Conservation (phyloP, 1,140 invertebrate genomes). For the Bathynomus jamesi region DNA sequence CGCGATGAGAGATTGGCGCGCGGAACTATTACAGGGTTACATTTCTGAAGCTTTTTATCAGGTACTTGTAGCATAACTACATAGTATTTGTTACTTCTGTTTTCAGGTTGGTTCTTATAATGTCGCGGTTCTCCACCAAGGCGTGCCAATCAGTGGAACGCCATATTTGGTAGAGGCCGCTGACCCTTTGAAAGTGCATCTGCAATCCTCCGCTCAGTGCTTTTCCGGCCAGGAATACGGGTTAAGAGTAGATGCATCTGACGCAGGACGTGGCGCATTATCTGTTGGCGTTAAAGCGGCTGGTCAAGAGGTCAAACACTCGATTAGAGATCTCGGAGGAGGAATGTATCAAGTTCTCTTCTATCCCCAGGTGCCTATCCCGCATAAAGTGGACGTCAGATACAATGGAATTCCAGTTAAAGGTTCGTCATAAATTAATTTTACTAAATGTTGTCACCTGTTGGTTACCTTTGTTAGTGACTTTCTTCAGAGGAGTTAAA, state of each 20-base stretch:
- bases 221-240: constrained; percentile 64
- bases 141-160: constrained; percentile 52
- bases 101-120: constrained; percentile 56
- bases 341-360: constrained; percentile 62
- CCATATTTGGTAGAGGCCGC: constrained; percentile 69
- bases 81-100: background rate
- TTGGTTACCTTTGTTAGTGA: no score
- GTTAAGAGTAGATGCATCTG: constrained; percentile 37
- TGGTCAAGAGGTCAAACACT: constrained; percentile 57
- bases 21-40: no score
- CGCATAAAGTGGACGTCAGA: constrained; percentile 69
- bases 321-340: constrained; percentile 49
- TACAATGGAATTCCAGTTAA: constrained; percentile 58
- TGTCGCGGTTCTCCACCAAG: constrained; percentile 50
- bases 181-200: constrained; percentile 74
- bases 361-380: constrained; percentile 67
- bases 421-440: no score
- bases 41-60: no score
- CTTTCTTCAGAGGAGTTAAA: no score
- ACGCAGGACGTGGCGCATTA: constrained; percentile 72
- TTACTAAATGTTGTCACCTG: no score
- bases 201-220: constrained; percentile 64
- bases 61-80: no score
- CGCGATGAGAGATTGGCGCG: no score
- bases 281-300: constrained; percentile 67